These are phyloP conservation scores for Diabrotica virgifera DNA, from an alignment of 1,140 invertebrate genomes.

Conservation along the genomic window DNA sequence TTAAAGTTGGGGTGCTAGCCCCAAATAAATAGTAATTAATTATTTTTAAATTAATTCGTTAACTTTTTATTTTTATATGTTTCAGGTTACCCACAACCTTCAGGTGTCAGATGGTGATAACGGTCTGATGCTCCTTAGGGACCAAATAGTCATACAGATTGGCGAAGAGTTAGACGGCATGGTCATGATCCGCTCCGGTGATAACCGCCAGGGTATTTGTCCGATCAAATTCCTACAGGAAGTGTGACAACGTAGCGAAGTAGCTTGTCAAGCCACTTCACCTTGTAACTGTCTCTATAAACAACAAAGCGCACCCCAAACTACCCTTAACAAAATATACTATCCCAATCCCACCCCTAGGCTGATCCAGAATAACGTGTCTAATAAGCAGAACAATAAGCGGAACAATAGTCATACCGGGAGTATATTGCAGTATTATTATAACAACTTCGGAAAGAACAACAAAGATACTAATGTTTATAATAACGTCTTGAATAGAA, in stretches of 20 bases:
- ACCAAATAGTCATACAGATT: conserved; percentile 78
- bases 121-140: conserved; percentile 59
- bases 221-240: conserved; percentile 78
- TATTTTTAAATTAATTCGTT: neutral
- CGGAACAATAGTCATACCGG: conserved; percentile 34
- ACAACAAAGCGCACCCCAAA: conserved; percentile 31
- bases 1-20: too few species aligned
- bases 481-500: conserved; percentile 41
- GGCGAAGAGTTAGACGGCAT: conserved; percentile 89
- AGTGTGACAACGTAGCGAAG: conserved; percentile 46
- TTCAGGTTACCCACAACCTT: conserved; percentile 60
- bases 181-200: conserved; percentile 86
- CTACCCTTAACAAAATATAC: conserved; percentile 42
- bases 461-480: conserved; percentile 42
- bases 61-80: neutral
- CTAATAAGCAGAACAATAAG: conserved; percentile 29
- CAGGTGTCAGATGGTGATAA: conserved; percentile 64
- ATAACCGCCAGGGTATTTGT: conserved; percentile 80
- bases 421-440: conserved; percentile 41
- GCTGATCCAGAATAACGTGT: conserved; percentile 43
- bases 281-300: conserved; percentile 43
- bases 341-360: conserved; percentile 49
- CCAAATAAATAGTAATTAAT: too few species aligned
- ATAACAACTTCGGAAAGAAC: conserved; percentile 52
- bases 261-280: conserved; percentile 42